Evolutionary conservation across 2,888 invertebrate species (phyloP), one percentile per base, ranked within the genome.

Genomic region (Tanytarsus gracilentus): DNA sequence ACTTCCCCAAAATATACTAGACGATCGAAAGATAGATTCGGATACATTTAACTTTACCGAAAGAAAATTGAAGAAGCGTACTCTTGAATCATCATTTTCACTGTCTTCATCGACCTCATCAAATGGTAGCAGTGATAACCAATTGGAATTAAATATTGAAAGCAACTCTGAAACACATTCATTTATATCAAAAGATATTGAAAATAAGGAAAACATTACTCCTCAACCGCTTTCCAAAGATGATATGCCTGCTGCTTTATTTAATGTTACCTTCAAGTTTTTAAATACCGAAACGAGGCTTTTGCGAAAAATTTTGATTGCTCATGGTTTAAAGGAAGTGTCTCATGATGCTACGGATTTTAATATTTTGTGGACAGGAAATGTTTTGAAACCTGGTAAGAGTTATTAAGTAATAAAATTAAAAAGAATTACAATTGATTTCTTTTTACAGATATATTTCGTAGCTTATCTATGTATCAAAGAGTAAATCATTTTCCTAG

Each of bases 401-500:
- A n/a, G n/a, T n/a, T n/a, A n/a, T n/a, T n/a, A n/a, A n/a, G n/a
- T n/a, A n/a, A n/a, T n/a, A n/a, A n/a, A n/a, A n/a, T n/a, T n/a
- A n/a, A n/a, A n/a, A n/a, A n/a, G n/a, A n/a, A n/a, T n/a, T n/a
- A n/a, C n/a, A n/a, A n/a, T n/a, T n/a, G n/a, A n/a, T n/a, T n/a
- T n/a, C n/a, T n/a, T n/a, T n/a, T n/a, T n/a, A n/a, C n/a, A n/a
- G n/a, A 93, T 67, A 83, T 88, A 14, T 76, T 95, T 60, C 78
- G 92, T 64, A 81, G 84, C 51, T 74, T 95, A 66, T 80, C 85
- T 50, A 83, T 88, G n/a, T 88, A 92, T 72, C 97, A 97, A 74
- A 81, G 94, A 68, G 88, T 96, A 62, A 97, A 97, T 72, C 96
- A 97, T 75, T 97, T 97, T 72, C 96, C 96, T 6, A 83, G 86